A percentile compares a stretch with the other conserved stretches of the same genome.
These are phyloP conservation scores for Eristalinus sepulchralis DNA, from an alignment of 2,888 invertebrate genomes.

Conservation along the genomic window DNA sequence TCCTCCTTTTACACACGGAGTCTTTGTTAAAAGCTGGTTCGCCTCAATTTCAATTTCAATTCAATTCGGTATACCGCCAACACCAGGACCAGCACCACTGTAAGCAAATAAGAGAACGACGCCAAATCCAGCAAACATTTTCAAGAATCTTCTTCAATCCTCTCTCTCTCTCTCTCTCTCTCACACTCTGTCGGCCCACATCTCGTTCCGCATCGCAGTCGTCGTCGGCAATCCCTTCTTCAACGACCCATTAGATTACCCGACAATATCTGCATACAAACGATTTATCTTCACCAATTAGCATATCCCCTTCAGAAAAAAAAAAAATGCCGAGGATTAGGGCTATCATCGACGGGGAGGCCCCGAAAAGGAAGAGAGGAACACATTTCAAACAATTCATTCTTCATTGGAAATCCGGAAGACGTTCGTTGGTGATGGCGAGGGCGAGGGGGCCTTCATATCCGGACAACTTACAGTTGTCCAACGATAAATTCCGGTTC, in stretches of 20 bases:
- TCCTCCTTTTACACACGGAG: neutral
- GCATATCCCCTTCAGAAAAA: constrained; percentile 56
- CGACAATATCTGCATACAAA: constrained; percentile 64
- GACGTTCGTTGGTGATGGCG: constrained; percentile 17
- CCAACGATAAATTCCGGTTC: constrained; percentile 65
- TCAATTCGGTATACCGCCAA: constrained; percentile 29
- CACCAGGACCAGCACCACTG: neutral
- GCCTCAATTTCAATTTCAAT: constrained; percentile 62
- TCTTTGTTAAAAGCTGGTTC: constrained; percentile 35
- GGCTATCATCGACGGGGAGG: constrained; percentile 59
- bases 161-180: neutral
- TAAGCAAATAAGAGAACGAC: neutral
- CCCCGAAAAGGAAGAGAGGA: constrained; percentile 21
- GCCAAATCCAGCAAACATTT: constrained; percentile 21
- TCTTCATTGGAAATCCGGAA: constrained; percentile 58
- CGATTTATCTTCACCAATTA: constrained; percentile 70
- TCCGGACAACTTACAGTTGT: constrained; percentile 62
- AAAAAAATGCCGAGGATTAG: constrained; percentile 62
- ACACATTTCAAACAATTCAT: constrained; percentile 52
- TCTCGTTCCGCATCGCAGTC: neutral
- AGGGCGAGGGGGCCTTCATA: neutral
- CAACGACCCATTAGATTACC: constrained; percentile 41
- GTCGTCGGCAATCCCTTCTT: neutral
- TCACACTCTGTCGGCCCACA: neutral
- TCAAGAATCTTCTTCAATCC: neutral